Conservation (phyloP, 2,888 invertebrate genomes). For the Spisula subtruncata region DNA sequence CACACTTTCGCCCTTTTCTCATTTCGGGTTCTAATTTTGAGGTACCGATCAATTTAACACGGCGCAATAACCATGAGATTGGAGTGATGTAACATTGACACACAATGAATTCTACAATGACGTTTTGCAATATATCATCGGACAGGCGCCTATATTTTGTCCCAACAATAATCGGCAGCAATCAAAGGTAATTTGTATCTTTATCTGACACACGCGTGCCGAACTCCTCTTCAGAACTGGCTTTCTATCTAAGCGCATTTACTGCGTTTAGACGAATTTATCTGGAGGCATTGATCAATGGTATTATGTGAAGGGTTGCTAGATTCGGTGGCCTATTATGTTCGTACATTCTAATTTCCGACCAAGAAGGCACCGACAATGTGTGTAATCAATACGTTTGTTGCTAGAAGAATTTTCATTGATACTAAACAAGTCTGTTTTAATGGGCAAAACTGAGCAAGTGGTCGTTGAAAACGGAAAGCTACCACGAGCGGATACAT, state of each 20-base stretch:
- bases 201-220: slow-evolving; percentile 10
- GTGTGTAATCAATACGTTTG: slow-evolving; percentile 46
- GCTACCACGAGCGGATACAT: background rate
- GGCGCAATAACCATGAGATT: background rate
- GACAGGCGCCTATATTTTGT: slow-evolving; percentile 20
- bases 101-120: slow-evolving; percentile 4
- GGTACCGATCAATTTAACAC: slow-evolving; percentile 14
- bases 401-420: background rate
- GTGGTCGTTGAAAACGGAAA: slow-evolving; percentile 1
- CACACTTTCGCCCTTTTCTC: background rate
- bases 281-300: slow-evolving; percentile 34
- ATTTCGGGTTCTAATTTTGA: background rate
- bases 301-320: slow-evolving; percentile 32
- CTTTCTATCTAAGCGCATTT: slow-evolving; percentile 19
- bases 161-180: slow-evolving; percentile 22
- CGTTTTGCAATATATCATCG: slow-evolving; percentile 11
- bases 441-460: slow-evolving; percentile 30
- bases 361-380: slow-evolving; percentile 35
- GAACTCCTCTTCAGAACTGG: background rate
- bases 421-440: slow-evolving; percentile 11
- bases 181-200: slow-evolving; percentile 28
- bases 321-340: slow-evolving; percentile 33
- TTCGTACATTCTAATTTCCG: slow-evolving; percentile 43
- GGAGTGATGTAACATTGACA: slow-evolving; percentile 36
- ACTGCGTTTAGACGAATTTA: slow-evolving; percentile 2